A percentile compares a stretch with the other conserved stretches of the same genome.
Evolutionary conservation across 2,888 invertebrate genomes (phyloP).

Genomic region (Cheilosia variabilis): DNA sequence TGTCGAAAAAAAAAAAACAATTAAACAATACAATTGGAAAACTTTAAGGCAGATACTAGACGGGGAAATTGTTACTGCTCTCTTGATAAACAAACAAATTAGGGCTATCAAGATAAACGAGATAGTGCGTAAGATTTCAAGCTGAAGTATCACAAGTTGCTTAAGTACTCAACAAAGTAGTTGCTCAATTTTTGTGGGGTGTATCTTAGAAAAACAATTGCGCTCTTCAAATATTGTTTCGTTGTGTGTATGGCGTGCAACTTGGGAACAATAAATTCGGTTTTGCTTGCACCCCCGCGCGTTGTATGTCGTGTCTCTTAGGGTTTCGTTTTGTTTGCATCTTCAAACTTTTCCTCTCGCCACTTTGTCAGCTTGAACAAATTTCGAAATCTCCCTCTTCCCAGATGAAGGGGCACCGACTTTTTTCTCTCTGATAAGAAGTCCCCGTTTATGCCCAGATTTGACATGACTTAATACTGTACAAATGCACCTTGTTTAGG

Average conservation of each 20-base stretch:
- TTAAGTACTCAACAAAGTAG: slow-evolving; percentile 60
- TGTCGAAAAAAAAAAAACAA: slow-evolving; percentile 36
- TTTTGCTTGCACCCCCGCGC: slow-evolving; percentile 32
- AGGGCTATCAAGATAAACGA: slow-evolving; percentile 68
- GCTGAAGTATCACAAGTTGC: slow-evolving; percentile 64
- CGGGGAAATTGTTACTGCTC: slow-evolving; percentile 26
- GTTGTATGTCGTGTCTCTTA: neutral
- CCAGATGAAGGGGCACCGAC: slow-evolving; percentile 35
- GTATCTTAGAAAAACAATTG: slow-evolving; percentile 49
- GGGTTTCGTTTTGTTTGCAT: slow-evolving; percentile 16
- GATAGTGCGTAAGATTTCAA: slow-evolving; percentile 53
- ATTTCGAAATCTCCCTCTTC: slow-evolving; percentile 26
- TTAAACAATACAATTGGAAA: slow-evolving; percentile 66
- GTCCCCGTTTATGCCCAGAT: slow-evolving; percentile 4
- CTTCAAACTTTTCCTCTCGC: slow-evolving; percentile 10
- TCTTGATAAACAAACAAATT: slow-evolving; percentile 63
- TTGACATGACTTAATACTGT: slow-evolving; percentile 1
- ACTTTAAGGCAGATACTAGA: slow-evolving; percentile 29
- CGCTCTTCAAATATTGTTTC: slow-evolving; percentile 49
- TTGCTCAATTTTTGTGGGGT: slow-evolving; percentile 58
- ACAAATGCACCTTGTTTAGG: neutral
- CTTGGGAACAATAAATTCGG: slow-evolving; percentile 29
- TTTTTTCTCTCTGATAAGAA: slow-evolving; percentile 36
- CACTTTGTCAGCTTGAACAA: slow-evolving; percentile 56
- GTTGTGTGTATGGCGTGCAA: slow-evolving; percentile 7